These are phyloP conservation scores for Danionella dracula DNA, from an alignment of 2,797 vertebrate genomes.

Conservation along the genomic window DNA sequence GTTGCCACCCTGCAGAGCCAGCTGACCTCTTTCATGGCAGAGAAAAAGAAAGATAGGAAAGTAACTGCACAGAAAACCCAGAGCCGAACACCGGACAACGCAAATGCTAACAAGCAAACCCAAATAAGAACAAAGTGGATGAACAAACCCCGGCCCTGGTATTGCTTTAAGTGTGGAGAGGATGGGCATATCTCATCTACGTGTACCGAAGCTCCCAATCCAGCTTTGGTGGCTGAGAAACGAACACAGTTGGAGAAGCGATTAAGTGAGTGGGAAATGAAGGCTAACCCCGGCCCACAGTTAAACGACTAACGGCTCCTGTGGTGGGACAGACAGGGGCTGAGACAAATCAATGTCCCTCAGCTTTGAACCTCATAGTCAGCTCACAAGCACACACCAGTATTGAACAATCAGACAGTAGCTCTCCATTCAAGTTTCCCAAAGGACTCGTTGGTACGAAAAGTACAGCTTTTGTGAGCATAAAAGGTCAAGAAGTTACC, in stretches of 20 bases:
- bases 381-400: not conserved
- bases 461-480: not conserved
- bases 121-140: not conserved
- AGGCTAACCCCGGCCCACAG: not conserved
- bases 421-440: not conserved
- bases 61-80: not conserved
- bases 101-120: not conserved
- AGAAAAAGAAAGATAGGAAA: not conserved
- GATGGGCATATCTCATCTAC: not conserved
- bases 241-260: not conserved
- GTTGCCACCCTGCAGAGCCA: not conserved
- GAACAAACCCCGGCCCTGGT: not conserved
- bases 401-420: not conserved
- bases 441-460: not conserved
- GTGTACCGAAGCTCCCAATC: not conserved
- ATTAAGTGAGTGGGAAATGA: not conserved
- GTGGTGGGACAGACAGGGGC: not conserved
- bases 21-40: not conserved
- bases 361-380: too few relatives aligned
- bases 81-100: not conserved
- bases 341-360: not conserved
- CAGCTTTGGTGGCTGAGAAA: not conserved
- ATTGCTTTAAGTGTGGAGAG: not conserved
- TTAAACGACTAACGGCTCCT: conserved; percentile 9
- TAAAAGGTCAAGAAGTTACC: not conserved